Conservation (phyloP, 2,113 vertebrate species). For the Bettongia penicillata region DNA sequence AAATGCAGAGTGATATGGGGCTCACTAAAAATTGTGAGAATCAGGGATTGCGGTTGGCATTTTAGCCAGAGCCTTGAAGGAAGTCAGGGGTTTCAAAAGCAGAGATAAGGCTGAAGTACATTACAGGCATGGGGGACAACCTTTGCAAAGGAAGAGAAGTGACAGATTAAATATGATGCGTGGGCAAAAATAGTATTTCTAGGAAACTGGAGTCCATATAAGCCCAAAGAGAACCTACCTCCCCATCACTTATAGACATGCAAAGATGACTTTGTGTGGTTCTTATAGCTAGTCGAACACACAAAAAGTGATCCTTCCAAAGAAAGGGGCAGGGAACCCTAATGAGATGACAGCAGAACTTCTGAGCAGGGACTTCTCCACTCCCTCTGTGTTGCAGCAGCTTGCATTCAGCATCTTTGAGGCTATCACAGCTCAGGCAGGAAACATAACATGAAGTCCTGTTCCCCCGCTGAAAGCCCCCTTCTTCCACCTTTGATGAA, state of each 20-base stretch:
- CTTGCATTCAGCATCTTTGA: slow-evolving; percentile 38
- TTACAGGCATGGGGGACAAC: slow-evolving; percentile 18
- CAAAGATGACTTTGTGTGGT: not conserved
- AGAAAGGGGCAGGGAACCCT: slow-evolving; percentile 44
- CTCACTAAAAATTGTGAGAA: not conserved
- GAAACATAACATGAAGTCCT: slow-evolving; percentile 64
- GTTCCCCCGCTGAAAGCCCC: slow-evolving; percentile 69
- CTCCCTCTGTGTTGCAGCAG: not conserved
- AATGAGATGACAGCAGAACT: slow-evolving; percentile 44
- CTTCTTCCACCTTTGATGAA: slow-evolving; percentile 71
- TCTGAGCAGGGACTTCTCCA: not conserved
- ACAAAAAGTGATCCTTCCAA: slow-evolving; percentile 11
- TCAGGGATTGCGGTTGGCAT: not conserved
- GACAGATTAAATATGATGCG: slow-evolving; percentile 37
- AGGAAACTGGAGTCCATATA: slow-evolving; percentile 26
- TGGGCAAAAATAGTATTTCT: slow-evolving; percentile 46
- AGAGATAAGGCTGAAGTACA: not conserved
- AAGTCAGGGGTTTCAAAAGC: not conserved
- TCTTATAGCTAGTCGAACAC: not conserved
- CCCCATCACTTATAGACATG: not conserved
- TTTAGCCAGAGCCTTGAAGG: not conserved
- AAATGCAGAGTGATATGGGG: not conserved
- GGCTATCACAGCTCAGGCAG: slow-evolving; percentile 63
- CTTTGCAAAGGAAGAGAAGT: slow-evolving; percentile 53
- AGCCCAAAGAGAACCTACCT: slow-evolving; percentile 11